These are phyloP conservation scores for Microplitis manilae DNA, from an alignment of 2,888 invertebrate genomes.

Conservation along the genomic window DNA sequence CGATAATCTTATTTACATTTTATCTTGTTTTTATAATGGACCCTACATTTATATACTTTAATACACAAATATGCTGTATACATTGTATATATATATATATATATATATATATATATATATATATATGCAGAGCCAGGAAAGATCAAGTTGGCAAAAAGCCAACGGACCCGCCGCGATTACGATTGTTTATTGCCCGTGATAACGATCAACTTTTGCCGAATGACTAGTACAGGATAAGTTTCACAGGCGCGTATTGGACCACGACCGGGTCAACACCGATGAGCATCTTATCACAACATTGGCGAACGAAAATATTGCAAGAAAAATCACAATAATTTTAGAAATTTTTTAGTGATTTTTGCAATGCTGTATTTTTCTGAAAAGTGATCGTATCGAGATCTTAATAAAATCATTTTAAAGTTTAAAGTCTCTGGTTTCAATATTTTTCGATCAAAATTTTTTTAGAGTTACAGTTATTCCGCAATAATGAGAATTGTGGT, in stretches of 20 bases:
- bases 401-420: no score
- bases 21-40: no score
- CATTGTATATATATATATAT: no score
- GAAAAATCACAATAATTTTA: background rate
- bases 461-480: no score
- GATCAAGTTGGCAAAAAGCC: slow-evolving; percentile 51
- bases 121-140: slow-evolving; percentile 22
- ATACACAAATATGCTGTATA: background rate
- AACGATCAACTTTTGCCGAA: slow-evolving; percentile 62
- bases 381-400: no score
- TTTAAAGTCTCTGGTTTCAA: no score
- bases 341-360: no score
- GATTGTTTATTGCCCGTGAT: slow-evolving; percentile 62
- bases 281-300: slow-evolving; percentile 63
- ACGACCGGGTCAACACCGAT: slow-evolving; percentile 56
- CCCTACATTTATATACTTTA: no score
- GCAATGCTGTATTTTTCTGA: no score
- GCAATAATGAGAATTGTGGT: no score
- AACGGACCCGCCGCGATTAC: slow-evolving; percentile 59
- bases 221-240: slow-evolving; percentile 42
- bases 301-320: slow-evolving; percentile 44
- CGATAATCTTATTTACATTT: no score
- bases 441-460: no score
- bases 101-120: background rate
- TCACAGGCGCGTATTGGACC: slow-evolving; percentile 43